These are phyloP conservation scores for Microcaecilia unicolor DNA, from an alignment of 2,797 vertebrate species.

Conservation along the genomic window DNA sequence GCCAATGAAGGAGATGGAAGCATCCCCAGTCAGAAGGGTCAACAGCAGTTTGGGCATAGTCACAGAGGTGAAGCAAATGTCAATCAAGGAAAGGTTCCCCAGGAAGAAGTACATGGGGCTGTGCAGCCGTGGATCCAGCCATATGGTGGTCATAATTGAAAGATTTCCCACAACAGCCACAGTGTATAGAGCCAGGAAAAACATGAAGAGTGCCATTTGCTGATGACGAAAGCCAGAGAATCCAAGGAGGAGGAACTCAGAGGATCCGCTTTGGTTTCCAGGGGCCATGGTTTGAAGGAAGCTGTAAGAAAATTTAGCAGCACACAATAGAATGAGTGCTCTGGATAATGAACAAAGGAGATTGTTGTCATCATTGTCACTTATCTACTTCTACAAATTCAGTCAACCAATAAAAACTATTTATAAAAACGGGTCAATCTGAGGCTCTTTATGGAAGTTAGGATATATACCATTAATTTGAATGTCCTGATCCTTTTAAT, in stretches of 20 bases:
- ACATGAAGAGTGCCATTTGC: not conserved
- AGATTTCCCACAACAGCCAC: not conserved
- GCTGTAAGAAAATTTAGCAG: too few relatives aligned
- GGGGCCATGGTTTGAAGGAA: too few relatives aligned
- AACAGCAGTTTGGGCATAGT: constrained; percentile 4
- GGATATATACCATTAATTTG: too few relatives aligned
- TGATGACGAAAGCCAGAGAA: constrained; percentile 2
- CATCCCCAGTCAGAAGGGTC: not conserved
- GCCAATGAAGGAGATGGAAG: not conserved
- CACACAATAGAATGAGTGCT: too few relatives aligned
- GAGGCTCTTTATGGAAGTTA: too few relatives aligned
- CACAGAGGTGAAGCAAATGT: constrained; percentile 4
- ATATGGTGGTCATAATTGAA: not conserved
- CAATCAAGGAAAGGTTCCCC: constrained; percentile 2
- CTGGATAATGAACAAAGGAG: too few relatives aligned
- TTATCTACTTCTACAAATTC: too few relatives aligned
- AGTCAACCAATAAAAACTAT: too few relatives aligned
- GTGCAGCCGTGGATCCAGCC: not conserved
- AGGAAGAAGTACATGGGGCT: constrained; percentile 9
- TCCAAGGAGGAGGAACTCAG: not conserved
- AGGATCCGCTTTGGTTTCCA: too few relatives aligned
- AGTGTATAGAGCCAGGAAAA: constrained; percentile 3
- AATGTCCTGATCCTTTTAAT: too few relatives aligned
- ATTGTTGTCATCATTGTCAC: too few relatives aligned
- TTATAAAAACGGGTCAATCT: too few relatives aligned